Conservation (phyloP, 2,797 vertebrate genomes). For the Pangasius sanitwongsei region DNA sequence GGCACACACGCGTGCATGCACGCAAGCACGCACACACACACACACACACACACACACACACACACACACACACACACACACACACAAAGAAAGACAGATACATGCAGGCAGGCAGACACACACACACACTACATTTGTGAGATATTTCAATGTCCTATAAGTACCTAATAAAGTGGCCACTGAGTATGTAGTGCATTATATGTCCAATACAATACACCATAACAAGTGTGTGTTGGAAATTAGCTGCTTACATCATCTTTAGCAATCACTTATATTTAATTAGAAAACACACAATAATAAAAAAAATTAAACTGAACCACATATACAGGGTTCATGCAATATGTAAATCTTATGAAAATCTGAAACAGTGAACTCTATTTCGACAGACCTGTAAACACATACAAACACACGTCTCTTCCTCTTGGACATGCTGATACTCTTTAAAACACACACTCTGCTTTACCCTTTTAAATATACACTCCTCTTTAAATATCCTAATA, state of each 20-base stretch:
- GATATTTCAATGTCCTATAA: neutral
- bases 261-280: neutral
- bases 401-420: neutral
- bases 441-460: neutral
- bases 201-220: neutral
- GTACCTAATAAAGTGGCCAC: neutral
- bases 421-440: neutral
- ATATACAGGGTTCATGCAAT: neutral
- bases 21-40: neutral
- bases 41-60: neutral
- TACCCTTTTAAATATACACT: neutral
- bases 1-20: neutral
- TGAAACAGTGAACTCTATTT: neutral
- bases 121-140: neutral
- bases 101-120: neutral
- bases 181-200: too few relatives aligned
- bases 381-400: neutral
- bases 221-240: neutral
- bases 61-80: neutral
- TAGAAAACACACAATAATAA: neutral
- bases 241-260: neutral
- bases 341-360: slow-evolving; percentile 7
- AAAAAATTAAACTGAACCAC: neutral
- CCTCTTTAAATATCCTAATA: neutral
- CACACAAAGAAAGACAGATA: neutral